These are phyloP conservation scores for Torymus aiolomorphi DNA, from an alignment of 2,888 invertebrate genomes.

Conservation along the genomic window DNA sequence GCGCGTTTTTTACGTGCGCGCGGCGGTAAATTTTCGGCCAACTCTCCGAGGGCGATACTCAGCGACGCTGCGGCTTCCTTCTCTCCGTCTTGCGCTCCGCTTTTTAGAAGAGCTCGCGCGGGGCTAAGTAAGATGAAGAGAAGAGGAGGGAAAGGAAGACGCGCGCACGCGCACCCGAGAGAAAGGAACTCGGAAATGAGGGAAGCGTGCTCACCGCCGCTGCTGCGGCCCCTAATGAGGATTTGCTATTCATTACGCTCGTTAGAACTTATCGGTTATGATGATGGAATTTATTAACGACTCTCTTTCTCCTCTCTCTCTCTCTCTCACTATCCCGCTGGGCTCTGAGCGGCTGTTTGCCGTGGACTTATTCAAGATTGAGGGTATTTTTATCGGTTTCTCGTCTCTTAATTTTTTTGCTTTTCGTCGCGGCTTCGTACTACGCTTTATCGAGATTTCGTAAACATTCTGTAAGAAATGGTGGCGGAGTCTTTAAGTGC, in stretches of 20 bases:
- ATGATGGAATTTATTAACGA: conserved; percentile 50
- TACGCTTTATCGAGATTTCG: background rate
- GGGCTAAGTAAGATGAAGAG: background rate
- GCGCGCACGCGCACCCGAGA: no score
- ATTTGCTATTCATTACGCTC: conserved; percentile 55
- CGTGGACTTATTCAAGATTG: conserved; percentile 41
- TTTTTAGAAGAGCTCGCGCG: conserved; percentile 22
- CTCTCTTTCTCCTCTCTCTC: background rate
- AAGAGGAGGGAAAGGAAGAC: conserved; percentile 10
- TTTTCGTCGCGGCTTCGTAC: background rate
- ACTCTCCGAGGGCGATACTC: conserved; percentile 40
- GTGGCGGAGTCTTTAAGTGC: background rate
- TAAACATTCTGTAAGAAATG: conserved; percentile 21
- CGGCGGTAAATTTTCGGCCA: conserved; percentile 34
- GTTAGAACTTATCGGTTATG: conserved; percentile 53
- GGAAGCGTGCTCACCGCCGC: conserved; percentile 32
- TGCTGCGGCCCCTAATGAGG: conserved; percentile 45
- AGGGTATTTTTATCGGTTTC: conserved; percentile 42
- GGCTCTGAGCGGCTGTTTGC: conserved; percentile 27
- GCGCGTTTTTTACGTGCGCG: conserved; percentile 5
- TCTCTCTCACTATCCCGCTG: background rate
- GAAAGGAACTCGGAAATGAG: conserved; percentile 33
- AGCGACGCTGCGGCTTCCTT: background rate
- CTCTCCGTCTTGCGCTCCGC: conserved; percentile 11
- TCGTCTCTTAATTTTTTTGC: background rate